Evolutionary conservation across 2,797 vertebrate genomes (phyloP).

Genomic region (Silurus lanzhouensis): DNA sequence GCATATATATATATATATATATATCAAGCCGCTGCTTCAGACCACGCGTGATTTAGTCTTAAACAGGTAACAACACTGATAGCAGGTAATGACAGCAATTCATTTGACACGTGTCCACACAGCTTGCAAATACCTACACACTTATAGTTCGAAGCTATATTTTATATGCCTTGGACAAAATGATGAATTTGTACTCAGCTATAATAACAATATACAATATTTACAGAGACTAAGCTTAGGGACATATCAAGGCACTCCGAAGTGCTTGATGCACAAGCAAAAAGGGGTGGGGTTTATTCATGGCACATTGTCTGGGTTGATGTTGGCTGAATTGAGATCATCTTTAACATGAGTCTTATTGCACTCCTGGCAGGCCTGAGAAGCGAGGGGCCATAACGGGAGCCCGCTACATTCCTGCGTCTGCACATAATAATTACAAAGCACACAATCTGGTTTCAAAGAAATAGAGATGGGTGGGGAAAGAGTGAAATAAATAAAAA

Average conservation of each 20-base stretch:
- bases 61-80: slow-evolving; percentile 17
- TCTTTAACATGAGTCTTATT: slow-evolving; percentile 29
- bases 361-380: slow-evolving; percentile 2
- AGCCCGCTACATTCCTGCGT: slow-evolving; percentile 34
- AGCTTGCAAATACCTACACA: neutral
- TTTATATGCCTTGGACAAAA: neutral
- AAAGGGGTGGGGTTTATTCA: neutral
- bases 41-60: slow-evolving; percentile 18
- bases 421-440: slow-evolving; percentile 47
- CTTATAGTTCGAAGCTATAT: neutral
- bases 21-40: slow-evolving; percentile 8
- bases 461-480: slow-evolving; percentile 25
- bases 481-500: slow-evolving; percentile 14
- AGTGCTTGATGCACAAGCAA: neutral
- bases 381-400: slow-evolving; percentile 32
- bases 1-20: neutral
- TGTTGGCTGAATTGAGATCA: slow-evolving; percentile 1
- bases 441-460: slow-evolving; percentile 41
- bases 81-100: slow-evolving; percentile 26
- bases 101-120: slow-evolving; percentile 6
- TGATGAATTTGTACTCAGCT: neutral
- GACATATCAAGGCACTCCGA: neutral
- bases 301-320: neutral
- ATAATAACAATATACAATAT: neutral
- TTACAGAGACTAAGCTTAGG: neutral